A percentile compares a stretch with the other conserved stretches of the same genome.
phyloP scores from a whole-genome alignment of 2,888 invertebrate species.

The Notodromas monacha region DNA sequence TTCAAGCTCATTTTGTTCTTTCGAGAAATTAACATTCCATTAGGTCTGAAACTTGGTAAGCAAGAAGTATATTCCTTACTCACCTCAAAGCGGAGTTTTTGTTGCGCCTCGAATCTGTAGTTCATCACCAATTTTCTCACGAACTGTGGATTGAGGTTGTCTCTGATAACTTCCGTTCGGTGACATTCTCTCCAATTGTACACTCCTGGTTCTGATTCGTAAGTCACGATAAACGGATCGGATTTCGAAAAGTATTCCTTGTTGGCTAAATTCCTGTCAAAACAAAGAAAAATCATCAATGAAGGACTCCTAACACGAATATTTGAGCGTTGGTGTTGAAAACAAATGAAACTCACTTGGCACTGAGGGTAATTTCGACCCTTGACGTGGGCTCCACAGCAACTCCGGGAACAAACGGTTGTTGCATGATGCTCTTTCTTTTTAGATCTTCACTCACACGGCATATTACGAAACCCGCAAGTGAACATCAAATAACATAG shows the following conservation, averaged over 20 bases:
- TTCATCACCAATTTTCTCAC: constrained; percentile 21
- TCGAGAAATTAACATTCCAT: too few species aligned
- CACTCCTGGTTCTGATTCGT: constrained; percentile 14
- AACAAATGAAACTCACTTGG: constrained; percentile 13
- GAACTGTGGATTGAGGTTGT: constrained; percentile 21
- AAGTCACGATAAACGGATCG: constrained; percentile 21
- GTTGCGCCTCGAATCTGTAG: constrained; percentile 25
- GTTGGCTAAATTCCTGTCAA: constrained; percentile 18
- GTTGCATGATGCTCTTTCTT: too few species aligned
- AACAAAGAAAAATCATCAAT: neutral
- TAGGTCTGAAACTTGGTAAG: too few species aligned
- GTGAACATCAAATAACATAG: too few species aligned
- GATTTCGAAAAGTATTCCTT: constrained; percentile 23
- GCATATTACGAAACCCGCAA: too few species aligned
- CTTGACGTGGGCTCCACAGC: constrained; percentile 15
- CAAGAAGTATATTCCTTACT: neutral
- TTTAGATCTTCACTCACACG: too few species aligned
- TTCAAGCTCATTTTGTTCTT: too few species aligned
- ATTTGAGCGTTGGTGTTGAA: neutral
- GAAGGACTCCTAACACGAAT: neutral
- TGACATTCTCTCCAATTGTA: constrained; percentile 17
- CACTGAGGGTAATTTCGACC: constrained; percentile 16
- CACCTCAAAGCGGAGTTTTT: constrained; percentile 21
- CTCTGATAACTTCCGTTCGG: constrained; percentile 20
- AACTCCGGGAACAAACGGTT: too few species aligned